Evolutionary conservation across 1,140 invertebrate species (phyloP).

Genomic region (Dinoponera quadriceps): DNA sequence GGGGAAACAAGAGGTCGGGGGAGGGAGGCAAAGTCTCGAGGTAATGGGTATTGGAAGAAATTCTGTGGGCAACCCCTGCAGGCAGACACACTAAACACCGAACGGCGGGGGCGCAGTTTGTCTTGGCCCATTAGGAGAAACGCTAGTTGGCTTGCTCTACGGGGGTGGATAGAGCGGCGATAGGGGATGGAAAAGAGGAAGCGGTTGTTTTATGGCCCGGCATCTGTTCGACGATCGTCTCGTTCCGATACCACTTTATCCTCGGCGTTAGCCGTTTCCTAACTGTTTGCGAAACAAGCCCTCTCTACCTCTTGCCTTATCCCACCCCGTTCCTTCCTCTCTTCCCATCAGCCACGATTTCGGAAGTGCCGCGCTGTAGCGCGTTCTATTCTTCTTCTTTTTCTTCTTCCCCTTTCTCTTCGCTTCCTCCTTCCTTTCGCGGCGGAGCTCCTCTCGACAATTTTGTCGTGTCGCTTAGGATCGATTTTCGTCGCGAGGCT

Average conservation of each 20-base stretch:
- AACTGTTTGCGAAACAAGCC: conserved; percentile 85
- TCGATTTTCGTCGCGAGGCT: conserved; percentile 2
- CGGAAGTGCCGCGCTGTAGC: conserved; percentile 47
- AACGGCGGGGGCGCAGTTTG: conserved; percentile 84
- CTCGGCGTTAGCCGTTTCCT: conserved; percentile 85
- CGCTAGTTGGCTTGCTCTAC: conserved; percentile 83
- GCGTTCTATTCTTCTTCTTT: conserved; percentile 15
- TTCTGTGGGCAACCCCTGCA: conserved; percentile 75
- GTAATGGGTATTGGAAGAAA: conserved; percentile 81
- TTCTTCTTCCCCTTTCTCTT: conserved; percentile 32
- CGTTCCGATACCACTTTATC: conserved; percentile 87
- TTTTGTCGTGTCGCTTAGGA: not conserved
- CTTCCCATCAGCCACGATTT: conserved; percentile 69
- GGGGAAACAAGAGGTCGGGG: conserved; percentile 30
- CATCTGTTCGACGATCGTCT: conserved; percentile 87
- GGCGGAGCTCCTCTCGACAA: not conserved
- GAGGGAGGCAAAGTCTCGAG: conserved; percentile 67
- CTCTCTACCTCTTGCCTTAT: conserved; percentile 48
- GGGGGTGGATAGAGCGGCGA: conserved; percentile 74
- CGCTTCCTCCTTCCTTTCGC: conserved; percentile 21
- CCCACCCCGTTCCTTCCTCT: conserved; percentile 61
- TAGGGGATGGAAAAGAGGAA: conserved; percentile 82
- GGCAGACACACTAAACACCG: conserved; percentile 80
- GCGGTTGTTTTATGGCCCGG: conserved; percentile 85
- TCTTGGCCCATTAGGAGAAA: conserved; percentile 86